phyloP scores from a whole-genome alignment of 2,113 vertebrate species.

The Pogona vitticeps region DNA sequence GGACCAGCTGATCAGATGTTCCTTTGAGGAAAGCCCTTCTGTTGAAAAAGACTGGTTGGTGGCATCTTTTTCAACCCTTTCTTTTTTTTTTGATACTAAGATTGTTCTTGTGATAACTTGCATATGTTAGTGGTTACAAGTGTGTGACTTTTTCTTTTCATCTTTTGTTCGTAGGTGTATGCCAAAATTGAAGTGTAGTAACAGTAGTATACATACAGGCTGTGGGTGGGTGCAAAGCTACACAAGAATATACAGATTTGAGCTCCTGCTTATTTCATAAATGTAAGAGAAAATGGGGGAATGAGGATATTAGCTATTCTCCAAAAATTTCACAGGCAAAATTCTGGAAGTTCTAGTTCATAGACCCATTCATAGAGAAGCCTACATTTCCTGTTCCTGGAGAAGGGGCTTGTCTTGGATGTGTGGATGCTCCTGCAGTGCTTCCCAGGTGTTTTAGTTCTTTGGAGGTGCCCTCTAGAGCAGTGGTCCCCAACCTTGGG shows the following conservation, averaged over 20 bases:
- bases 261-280: background rate
- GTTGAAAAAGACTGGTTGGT: background rate
- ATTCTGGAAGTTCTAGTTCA: too few relatives aligned
- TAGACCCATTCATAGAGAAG: too few relatives aligned
- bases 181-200: background rate
- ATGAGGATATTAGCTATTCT: too few relatives aligned
- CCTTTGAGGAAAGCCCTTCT: background rate
- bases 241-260: too few relatives aligned
- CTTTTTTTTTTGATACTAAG: background rate
- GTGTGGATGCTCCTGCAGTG: too few relatives aligned
- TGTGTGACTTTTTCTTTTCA: background rate
- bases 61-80: background rate
- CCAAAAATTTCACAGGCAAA: too few relatives aligned
- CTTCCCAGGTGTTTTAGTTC: too few relatives aligned
- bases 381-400: too few relatives aligned
- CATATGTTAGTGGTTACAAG: background rate
- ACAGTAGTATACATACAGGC: background rate
- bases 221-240: background rate
- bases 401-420: too few relatives aligned
- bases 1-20: background rate
- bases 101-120: background rate
- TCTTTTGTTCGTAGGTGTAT: background rate
- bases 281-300: background rate
- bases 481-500: too few relatives aligned
- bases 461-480: too few relatives aligned